A percentile compares a stretch with the other conserved stretches of the same genome.
Evolutionary conservation across 2,888 invertebrate species (phyloP).

Genomic region (Achlya flavicornis): DNA sequence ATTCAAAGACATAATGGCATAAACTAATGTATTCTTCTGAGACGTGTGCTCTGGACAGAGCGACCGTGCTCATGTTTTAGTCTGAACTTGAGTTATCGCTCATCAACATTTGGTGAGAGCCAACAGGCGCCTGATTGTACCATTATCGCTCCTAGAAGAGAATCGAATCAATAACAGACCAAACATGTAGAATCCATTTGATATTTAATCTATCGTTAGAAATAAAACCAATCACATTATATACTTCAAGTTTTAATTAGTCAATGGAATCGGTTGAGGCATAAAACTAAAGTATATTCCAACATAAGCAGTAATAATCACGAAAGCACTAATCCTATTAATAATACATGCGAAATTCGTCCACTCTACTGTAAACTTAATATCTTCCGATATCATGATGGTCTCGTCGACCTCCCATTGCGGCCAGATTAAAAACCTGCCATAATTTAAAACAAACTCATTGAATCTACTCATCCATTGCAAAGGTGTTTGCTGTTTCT

Average conservation of each 20-base stretch:
- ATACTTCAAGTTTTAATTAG: not conserved
- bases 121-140: too few relatives aligned
- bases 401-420: constrained; percentile 33
- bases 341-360: constrained; percentile 43
- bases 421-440: constrained; percentile 39
- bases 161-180: too few relatives aligned
- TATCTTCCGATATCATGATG: constrained; percentile 11
- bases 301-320: constrained; percentile 38
- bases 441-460: constrained; percentile 31
- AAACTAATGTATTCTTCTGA: too few relatives aligned
- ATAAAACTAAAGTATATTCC: constrained; percentile 38
- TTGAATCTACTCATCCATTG: constrained; percentile 37
- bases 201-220: not conserved
- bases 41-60: too few relatives aligned
- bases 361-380: constrained; percentile 36
- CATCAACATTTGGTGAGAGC: too few relatives aligned
- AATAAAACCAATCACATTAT: not conserved
- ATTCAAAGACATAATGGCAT: too few relatives aligned
- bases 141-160: too few relatives aligned
- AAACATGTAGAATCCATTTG: too few relatives aligned
- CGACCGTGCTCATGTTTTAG: too few relatives aligned
- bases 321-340: constrained; percentile 35
- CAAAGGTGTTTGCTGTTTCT: constrained; percentile 25
- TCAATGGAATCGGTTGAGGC: constrained; percentile 32
- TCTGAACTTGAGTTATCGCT: too few relatives aligned